These are phyloP conservation scores for Caranx melampygus DNA, from an alignment of 2,113 vertebrate genomes.

Conservation along the genomic window DNA sequence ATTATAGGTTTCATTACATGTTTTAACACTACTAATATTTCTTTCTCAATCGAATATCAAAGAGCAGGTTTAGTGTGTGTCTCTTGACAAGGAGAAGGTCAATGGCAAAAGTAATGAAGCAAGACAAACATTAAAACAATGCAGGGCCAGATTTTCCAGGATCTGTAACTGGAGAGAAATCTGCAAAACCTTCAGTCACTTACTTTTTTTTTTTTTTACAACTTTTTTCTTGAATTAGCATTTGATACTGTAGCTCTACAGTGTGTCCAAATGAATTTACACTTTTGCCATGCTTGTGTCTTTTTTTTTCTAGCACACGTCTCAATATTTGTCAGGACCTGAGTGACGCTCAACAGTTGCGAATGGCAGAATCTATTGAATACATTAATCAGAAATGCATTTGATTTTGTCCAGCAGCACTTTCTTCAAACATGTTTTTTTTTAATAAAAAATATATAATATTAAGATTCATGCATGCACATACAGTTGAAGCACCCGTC, in stretches of 20 bases:
- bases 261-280: constrained; percentile 34
- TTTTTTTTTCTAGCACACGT: constrained; percentile 78
- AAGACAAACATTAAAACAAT: constrained; percentile 37
- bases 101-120: constrained; percentile 50
- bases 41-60: constrained; percentile 34
- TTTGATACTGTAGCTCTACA: constrained; percentile 22
- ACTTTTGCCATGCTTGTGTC: constrained; percentile 61
- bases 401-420: constrained; percentile 37
- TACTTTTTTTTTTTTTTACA: background rate
- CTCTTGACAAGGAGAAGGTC: constrained; percentile 31
- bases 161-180: constrained; percentile 35
- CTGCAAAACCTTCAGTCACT: constrained; percentile 11
- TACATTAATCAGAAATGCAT: constrained; percentile 70
- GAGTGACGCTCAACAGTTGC: constrained; percentile 83
- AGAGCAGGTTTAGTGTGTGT: constrained; percentile 35
- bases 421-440: constrained; percentile 53
- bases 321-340: constrained; percentile 77
- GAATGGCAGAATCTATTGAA: constrained; percentile 98
- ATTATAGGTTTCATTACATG: constrained; percentile 16
- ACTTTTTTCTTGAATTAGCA: constrained; percentile 24
- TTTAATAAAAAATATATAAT: constrained; percentile 28
- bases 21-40: constrained; percentile 40
- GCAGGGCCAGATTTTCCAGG: background rate
- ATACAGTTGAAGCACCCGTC: constrained; percentile 68
- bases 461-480: constrained; percentile 76